Conservation (phyloP, 92 coral and sea anemone genomes). For the Isaurus tuberculatus region DNA sequence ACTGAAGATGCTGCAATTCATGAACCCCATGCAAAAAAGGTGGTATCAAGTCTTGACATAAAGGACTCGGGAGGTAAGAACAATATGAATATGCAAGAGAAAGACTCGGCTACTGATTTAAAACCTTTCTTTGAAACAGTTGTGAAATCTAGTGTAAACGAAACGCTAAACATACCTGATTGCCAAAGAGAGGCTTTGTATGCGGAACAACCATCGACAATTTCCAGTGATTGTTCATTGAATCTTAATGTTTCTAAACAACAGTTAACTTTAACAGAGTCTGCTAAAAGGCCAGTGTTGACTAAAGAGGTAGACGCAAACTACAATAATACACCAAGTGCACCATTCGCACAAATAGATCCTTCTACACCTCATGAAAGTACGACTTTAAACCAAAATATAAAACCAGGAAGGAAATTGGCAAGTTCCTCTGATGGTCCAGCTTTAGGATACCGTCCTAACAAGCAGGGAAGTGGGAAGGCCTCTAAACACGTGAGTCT, state of each 20-base stretch:
- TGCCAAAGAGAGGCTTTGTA: not conserved
- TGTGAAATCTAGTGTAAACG: constrained; percentile 7
- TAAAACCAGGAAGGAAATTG: not conserved
- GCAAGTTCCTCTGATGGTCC: constrained; percentile 23
- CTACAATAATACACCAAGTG: not conserved
- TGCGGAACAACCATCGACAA: not conserved
- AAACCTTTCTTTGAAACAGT: not conserved
- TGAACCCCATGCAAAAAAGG: constrained; percentile 14
- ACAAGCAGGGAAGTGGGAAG: constrained; percentile 43
- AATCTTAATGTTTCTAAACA: not conserved
- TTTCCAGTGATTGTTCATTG: not conserved
- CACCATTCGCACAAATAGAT: not conserved
- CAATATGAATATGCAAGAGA: not conserved
- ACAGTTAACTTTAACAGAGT: not conserved
- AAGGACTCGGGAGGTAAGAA: constrained; percentile 6
- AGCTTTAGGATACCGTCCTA: constrained; percentile 19
- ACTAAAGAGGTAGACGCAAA: not conserved
- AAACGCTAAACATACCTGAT: not conserved
- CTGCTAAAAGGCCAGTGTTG: not conserved
- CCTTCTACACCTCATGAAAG: not conserved
- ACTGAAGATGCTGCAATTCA: not conserved
- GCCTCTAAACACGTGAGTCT: constrained; percentile 79
- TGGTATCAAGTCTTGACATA: constrained; percentile 34
- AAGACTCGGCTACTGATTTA: not conserved
- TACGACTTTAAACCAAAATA: not conserved